A percentile compares a stretch with the other conserved stretches of the same genome.
Conservation (phyloP, 2,888 invertebrate species). For the Eupithecia pulchellata region DNA sequence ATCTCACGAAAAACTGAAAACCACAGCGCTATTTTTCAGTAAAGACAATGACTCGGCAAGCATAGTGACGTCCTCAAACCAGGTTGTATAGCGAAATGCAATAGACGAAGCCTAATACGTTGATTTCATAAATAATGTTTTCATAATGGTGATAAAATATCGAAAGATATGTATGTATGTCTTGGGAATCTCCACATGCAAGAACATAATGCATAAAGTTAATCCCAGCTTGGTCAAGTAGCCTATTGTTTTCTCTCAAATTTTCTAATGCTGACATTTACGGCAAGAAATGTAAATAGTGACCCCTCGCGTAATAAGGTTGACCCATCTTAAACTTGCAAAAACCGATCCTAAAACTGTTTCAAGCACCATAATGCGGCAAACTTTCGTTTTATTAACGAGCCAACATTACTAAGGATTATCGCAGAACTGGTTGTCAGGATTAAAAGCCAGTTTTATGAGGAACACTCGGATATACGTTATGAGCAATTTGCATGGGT, state of each 20-base stretch:
- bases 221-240: neutral
- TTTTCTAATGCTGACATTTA: neutral
- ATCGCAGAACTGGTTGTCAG: conserved; percentile 37
- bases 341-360: neutral
- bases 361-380: neutral
- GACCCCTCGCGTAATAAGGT: neutral
- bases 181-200: neutral
- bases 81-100: too few species aligned
- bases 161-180: neutral
- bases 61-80: too few species aligned
- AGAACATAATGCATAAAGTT: neutral
- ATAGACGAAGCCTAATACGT: too few species aligned
- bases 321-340: neutral
- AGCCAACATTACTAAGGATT: conserved; percentile 52
- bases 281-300: neutral
- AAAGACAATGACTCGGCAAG: too few species aligned
- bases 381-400: conserved; percentile 47
- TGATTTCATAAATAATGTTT: too few species aligned
- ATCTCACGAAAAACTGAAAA: too few species aligned
- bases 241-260: neutral
- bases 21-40: too few species aligned
- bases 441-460: conserved; percentile 40
- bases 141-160: neutral
- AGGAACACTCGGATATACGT: conserved; percentile 32
- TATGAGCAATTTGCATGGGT: conserved; percentile 33